Conservation (phyloP, 2,797 vertebrate genomes). For the Ciconia nigra region DNA sequence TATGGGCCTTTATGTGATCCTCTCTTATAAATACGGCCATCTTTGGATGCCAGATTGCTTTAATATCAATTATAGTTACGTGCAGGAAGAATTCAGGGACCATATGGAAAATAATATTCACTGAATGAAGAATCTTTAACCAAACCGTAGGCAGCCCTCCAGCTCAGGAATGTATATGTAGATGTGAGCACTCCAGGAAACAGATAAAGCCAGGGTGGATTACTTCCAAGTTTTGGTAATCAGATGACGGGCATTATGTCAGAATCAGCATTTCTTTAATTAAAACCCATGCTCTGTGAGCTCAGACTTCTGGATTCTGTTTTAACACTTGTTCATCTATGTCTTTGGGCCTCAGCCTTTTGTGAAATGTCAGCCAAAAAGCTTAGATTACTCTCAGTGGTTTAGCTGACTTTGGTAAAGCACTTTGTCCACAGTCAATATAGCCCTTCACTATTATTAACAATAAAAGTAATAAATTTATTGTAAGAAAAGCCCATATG, state of each 20-base stretch:
- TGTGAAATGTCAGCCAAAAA: slow-evolving; percentile 38
- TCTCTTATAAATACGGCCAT: not conserved
- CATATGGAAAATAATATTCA: not conserved
- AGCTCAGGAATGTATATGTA: not conserved
- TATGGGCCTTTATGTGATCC: not conserved
- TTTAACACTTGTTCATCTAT: not conserved
- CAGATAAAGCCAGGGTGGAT: not conserved
- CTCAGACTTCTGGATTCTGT: slow-evolving; percentile 25
- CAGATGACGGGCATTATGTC: not conserved
- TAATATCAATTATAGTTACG: not conserved
- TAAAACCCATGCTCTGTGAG: not conserved
- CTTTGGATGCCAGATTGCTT: not conserved
- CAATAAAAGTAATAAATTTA: not conserved
- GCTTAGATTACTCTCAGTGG: not conserved
- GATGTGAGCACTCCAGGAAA: not conserved
- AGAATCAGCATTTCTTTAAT: slow-evolving; percentile 19
- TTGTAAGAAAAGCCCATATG: not conserved
- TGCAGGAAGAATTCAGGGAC: not conserved
- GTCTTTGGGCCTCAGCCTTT: not conserved
- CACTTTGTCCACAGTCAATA: not conserved
- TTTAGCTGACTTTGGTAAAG: not conserved
- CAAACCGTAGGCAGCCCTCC: not conserved
- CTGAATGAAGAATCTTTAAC: not conserved
- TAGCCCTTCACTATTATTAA: not conserved
- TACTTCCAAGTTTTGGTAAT: not conserved